Evolutionary conservation across 53 echinoderm and acorn worm genomes (phyloP).

Genomic region (Mesocentrotus franciscanus): DNA sequence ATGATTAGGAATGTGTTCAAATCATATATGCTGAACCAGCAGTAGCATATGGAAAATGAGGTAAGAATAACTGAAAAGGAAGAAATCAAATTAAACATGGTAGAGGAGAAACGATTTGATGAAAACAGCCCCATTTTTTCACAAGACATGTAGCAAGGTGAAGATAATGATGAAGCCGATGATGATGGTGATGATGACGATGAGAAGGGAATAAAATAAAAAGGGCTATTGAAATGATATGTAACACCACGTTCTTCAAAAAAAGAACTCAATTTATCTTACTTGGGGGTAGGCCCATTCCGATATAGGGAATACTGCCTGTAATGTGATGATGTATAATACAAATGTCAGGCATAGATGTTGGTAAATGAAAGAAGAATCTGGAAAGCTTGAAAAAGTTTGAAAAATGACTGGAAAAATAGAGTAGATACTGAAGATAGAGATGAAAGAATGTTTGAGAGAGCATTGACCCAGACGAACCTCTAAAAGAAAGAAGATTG

Average conservation of each 20-base stretch:
- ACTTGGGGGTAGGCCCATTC: conserved; percentile 65
- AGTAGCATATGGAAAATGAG: background rate
- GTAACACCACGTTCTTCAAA: conserved; percentile 39
- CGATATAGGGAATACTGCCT: conserved; percentile 62
- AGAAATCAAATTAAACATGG: background rate
- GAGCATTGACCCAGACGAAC: conserved; percentile 40
- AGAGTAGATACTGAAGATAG: background rate
- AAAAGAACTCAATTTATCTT: conserved; percentile 47
- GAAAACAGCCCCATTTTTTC: conserved; percentile 17
- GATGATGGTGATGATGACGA: background rate
- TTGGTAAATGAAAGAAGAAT: conserved; percentile 35
- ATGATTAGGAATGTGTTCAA: background rate
- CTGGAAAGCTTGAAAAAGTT: background rate
- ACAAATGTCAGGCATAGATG: conserved; percentile 56
- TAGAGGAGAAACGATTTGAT: background rate
- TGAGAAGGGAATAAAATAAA: background rate
- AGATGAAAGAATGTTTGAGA: background rate
- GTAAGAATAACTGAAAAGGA: background rate
- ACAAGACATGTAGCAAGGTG: conserved; percentile 20
- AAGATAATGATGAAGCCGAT: background rate
- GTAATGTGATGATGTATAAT: conserved; percentile 43
- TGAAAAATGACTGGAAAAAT: background rate
- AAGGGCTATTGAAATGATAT: background rate
- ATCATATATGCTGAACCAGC: conserved; percentile 25
- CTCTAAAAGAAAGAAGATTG: conserved; percentile 41